These are phyloP conservation scores for Python bivittatus DNA, from an alignment of 2,113 vertebrate species.

Conservation along the genomic window DNA sequence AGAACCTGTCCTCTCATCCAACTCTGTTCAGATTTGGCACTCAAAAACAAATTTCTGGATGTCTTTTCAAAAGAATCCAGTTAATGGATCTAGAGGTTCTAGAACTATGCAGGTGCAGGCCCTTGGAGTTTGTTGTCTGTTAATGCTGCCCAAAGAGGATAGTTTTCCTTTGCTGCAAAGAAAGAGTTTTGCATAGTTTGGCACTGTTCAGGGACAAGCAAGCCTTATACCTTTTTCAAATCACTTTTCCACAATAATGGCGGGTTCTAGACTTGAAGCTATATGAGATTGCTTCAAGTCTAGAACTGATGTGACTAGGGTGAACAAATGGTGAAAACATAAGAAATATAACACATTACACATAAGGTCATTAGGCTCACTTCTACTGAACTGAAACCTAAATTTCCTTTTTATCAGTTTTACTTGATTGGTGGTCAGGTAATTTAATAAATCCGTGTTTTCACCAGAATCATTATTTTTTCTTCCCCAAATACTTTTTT, in stretches of 20 bases:
- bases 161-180: background rate
- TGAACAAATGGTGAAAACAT: background rate
- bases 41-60: background rate
- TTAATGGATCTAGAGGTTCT: background rate
- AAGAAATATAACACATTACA: background rate
- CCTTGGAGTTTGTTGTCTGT: background rate
- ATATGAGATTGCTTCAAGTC: background rate
- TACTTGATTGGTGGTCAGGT: background rate
- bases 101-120: background rate
- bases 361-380: background rate
- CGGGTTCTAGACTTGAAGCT: background rate
- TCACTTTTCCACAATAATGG: conserved; percentile 7
- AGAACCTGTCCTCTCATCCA: background rate
- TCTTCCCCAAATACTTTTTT: background rate
- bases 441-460: background rate
- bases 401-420: background rate
- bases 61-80: background rate
- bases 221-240: background rate
- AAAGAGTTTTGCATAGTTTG: background rate
- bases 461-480: background rate
- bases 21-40: background rate
- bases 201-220: background rate
- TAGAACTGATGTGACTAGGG: conserved; percentile 8
- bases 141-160: background rate
- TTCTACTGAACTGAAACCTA: conserved; percentile 8